A percentile compares a stretch with the other conserved stretches of the same genome.
These are phyloP conservation scores for Lagopus muta DNA, from an alignment of 2,113 vertebrate species.

Conservation along the genomic window DNA sequence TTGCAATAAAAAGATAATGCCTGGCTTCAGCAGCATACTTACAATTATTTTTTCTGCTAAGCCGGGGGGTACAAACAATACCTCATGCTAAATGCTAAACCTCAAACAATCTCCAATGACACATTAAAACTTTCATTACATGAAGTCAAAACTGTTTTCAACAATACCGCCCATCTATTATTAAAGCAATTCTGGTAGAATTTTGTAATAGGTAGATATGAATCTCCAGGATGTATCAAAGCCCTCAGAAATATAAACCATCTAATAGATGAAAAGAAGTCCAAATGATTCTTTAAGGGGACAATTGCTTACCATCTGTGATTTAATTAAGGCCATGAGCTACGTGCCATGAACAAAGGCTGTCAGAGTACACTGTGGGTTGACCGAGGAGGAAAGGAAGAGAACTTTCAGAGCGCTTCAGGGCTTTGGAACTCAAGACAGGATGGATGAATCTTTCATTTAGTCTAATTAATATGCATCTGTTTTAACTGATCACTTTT, in stretches of 20 bases:
- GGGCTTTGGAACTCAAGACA: not conserved
- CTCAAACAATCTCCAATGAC: not conserved
- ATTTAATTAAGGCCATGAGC: not conserved
- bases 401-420: accelerated
- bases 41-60: not conserved
- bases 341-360: not conserved
- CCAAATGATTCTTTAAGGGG: not conserved
- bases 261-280: not conserved
- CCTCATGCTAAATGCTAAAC: not conserved
- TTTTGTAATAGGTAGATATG: not conserved
- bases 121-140: not conserved
- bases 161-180: not conserved
- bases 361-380: not conserved
- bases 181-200: not conserved
- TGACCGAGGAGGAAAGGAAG: not conserved
- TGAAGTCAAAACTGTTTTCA: not conserved
- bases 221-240: not conserved
- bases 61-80: not conserved
- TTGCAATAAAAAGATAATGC: not conserved
- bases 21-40: not conserved
- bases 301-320: not conserved
- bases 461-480: not conserved
- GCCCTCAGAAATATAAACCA: not conserved
- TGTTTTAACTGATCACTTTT: not conserved
- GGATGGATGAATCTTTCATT: not conserved